Base-by-base conservation (phyloP, 2,888 invertebrate species). In the Carabus problematicus region DNA sequence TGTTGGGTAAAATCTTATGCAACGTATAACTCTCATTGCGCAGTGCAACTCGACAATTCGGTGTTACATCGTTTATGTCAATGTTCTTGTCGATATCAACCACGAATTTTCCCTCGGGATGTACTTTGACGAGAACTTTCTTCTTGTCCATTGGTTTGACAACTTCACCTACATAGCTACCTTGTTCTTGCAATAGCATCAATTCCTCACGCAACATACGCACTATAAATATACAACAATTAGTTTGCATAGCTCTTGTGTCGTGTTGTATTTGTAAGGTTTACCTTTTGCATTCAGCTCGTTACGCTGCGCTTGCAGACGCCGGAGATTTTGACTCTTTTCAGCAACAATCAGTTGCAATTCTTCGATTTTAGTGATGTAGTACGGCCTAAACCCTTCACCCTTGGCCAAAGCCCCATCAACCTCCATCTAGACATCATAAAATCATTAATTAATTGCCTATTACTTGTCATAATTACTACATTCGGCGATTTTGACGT, bases 111-210 rank as follows among this genome's bases (percentile, higher is more conserved):
- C 99, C 99, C 83, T 99, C 99, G 0, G 98, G 98, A 80, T 99
- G 98, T 0, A 98, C 98, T 85, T 99, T 99, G 0, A 99, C 98
- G 0, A 99, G 86, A 0, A 99, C 98, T 82, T 99, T 99, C 84
- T 99, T 99, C 82, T 99, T 99, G 82, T 99, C 99, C 98, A 99
- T 99, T 0, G 98, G 97, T 80, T 99, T 98, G 0, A 98, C 98
- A 3, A 99, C 98, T 84, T 99, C 99, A 8, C 99, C 99, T 1
- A 99, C 99, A 84, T 99, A 98, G 14, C 98, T 98, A 11, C 99
- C 99, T 81, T 99, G 99, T 79, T 99, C 99, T 81, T 94, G 93
- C 9, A 99, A 85, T 29, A 98, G 86, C 83, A 98, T 98, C 0
- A 99, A 85, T 80, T 99, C 99, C 80, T 99, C 99, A 8, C 98